Evolutionary conservation across 2,888 invertebrate genomes (phyloP), one percentile per base, ranked within the genome.

Genomic region (Laspeyria flexula): DNA sequence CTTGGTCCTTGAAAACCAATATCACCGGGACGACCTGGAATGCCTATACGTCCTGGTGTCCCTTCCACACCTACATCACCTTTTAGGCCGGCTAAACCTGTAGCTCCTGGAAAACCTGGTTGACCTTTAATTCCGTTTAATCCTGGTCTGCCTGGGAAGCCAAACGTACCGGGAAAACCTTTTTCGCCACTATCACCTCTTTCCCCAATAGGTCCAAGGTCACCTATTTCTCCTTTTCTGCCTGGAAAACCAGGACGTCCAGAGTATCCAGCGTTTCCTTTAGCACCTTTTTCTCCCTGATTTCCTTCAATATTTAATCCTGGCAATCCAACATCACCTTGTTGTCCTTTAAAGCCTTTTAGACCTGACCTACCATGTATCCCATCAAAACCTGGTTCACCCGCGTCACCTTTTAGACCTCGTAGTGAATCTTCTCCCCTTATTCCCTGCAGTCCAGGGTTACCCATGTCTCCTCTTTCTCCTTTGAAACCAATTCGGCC

Each of bases 371-470:
- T 69, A 12, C 95, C 95, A 48, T 69, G 68, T 16, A 57, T 53
- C 7, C 95, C 95, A 11, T 77, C 60, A 25, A 87, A 85, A 44
- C 95, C 95, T 1, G 29, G 38, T 13, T 11, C 7, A 11, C 68
- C 68, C 9, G 1, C 13, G 13, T 95, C 94, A 29, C 96, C 96
- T 77, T 94, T 94, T 50, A 91, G 86, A 1, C 95, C 95, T 58
- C 93, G 94, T 42, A 93, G 88, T 0, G 95, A 90, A 39, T 92
- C 85, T n/a, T 94, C 94, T 54, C 96, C 96, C 64, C 85, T 87
- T 0, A 75, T 56, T 41, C 96, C 96, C 46, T 82, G 87, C 7
- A 76, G 65, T 40, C 96, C 96, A 35, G 65, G 65, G 16, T 82
- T 79, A 15, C 96, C 96, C 56, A 77, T 82, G 10, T 84, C 81